These are phyloP conservation scores for Saccopteryx leptura DNA, from an alignment of 2,113 vertebrate species.

Conservation along the genomic window DNA sequence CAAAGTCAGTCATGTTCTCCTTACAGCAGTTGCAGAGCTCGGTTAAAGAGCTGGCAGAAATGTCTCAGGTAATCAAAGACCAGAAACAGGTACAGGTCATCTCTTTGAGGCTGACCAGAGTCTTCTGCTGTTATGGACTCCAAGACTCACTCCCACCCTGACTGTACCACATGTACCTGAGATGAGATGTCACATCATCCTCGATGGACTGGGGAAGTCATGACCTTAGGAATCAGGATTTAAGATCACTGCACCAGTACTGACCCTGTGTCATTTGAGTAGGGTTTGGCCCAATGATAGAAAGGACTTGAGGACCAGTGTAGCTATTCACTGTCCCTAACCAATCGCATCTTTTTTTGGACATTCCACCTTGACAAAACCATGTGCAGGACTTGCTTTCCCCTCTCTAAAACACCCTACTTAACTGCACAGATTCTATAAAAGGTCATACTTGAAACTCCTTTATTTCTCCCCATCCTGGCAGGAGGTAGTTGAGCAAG, in stretches of 20 bases:
- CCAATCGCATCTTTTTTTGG: neutral
- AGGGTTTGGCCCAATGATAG: neutral
- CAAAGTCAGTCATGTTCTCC: neutral
- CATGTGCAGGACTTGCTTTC: neutral
- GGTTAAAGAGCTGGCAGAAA: neutral
- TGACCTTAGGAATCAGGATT: neutral
- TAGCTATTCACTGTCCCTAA: neutral
- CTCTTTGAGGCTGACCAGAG: neutral
- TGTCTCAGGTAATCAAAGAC: conserved; percentile 21
- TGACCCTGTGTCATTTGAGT: neutral
- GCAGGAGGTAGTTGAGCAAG: neutral
- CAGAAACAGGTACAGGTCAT: conserved; percentile 44
- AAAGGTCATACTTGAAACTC: neutral
- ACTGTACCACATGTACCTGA: neutral
- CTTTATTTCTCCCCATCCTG: neutral
- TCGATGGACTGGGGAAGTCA: neutral
- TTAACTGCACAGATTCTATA: neutral
- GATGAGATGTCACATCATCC: neutral
- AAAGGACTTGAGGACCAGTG: neutral
- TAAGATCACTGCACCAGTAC: neutral
- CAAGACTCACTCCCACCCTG: neutral
- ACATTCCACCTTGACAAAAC: neutral
- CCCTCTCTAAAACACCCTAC: neutral
- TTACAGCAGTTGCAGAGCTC: neutral
- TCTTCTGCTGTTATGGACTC: neutral